Evolutionary conservation across 1,140 invertebrate species (phyloP).

Genomic region (Theocolax elegans): DNA sequence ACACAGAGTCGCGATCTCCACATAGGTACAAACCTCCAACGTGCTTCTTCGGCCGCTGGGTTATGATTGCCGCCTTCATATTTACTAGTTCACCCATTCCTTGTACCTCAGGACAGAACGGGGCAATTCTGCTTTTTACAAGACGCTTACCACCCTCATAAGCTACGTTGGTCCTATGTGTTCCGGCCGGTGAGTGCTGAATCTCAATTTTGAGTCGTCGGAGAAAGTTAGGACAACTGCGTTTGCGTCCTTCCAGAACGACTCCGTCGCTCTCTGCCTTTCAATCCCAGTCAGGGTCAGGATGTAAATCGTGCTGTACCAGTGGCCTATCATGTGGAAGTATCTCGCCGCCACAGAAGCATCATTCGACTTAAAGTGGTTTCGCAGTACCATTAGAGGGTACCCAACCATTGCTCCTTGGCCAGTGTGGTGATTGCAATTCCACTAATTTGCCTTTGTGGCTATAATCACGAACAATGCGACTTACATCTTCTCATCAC

Average conservation of each 20-base stretch:
- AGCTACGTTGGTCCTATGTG: too few species aligned
- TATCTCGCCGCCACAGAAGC: background rate
- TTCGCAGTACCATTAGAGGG: background rate
- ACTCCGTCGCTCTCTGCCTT: background rate
- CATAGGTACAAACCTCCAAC: too few species aligned
- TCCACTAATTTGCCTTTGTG: background rate
- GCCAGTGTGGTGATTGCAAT: background rate
- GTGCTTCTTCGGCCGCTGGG: too few species aligned
- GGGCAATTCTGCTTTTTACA: background rate
- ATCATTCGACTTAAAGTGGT: background rate
- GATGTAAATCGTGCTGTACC: background rate
- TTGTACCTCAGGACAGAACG: background rate
- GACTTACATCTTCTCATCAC: background rate
- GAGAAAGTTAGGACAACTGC: too few species aligned
- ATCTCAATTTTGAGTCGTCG: too few species aligned
- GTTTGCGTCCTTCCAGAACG: background rate
- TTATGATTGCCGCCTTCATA: too few species aligned
- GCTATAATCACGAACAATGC: background rate
- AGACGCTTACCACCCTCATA: background rate
- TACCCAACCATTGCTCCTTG: background rate
- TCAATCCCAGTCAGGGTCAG: background rate
- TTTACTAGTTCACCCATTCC: too few species aligned
- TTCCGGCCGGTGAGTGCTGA: too few species aligned
- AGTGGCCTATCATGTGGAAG: background rate
- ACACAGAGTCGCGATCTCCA: too few species aligned